Evolutionary conservation across 2,113 vertebrate genomes (phyloP), one percentile per base, ranked within the genome.

Genomic region (Gymnorhina tibicen): DNA sequence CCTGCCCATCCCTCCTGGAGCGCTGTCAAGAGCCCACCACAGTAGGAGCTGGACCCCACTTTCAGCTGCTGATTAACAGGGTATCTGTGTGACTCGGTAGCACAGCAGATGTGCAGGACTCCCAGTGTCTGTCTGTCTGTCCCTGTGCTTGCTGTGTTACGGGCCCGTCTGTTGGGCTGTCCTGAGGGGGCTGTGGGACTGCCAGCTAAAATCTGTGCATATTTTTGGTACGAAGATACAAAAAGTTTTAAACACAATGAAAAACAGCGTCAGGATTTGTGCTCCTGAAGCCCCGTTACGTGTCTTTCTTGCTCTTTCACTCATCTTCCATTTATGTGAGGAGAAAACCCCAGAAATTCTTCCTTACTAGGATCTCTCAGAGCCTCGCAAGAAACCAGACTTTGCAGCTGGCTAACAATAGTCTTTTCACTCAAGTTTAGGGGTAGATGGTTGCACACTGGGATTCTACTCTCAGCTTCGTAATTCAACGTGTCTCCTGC

Each of bases 141-240:
- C 49, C 41, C 63, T 77, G 46, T 53, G 37, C 67, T 76, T 80
- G 44, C 44, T 82, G 37, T 11, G 4, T 52, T 60, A 52, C 0
- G 0, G 37, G 7, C 30, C 39, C 16, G 26, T 78, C 74, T 85
- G 44, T 64, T 75, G 28, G 22, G 13, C 27, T 69, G 62, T 44
- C 58, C 76, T 55, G 67, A 90, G n/a, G n/a, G 50, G 27, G 20
- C 41, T 74, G 26, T 68, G 69, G 46, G 7, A 50, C 28, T 91
- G 37, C 10, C 0, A 0, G 37, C 32, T 46, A 37, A 76, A 78
- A 77, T 13, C 16, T 52, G 7, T 23, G 14, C 13, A 0, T 37
- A 7, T 60, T 79, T 93, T 85, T 44, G 27, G 11, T 22, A 49
- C 46, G 35, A 92, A 77, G 46, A n/a, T 32, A 72, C 28, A 44